Evolutionary conservation across 2,797 vertebrate genomes (phyloP), one percentile per base, ranked within the genome.

Genomic region (Enteromius radiatus): DNA sequence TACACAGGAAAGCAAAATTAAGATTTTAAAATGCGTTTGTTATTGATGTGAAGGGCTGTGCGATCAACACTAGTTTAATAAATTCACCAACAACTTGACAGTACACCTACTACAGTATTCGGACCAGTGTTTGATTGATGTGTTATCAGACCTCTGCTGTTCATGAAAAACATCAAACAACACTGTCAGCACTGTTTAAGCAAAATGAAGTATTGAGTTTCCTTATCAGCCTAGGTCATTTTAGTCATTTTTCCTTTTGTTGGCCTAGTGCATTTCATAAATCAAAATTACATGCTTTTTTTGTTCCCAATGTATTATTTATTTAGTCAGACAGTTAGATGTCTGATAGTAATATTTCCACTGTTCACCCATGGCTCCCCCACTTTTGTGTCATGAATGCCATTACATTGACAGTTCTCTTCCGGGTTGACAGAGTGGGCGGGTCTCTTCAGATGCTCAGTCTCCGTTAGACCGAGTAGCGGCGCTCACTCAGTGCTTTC

Each of bases 341-440:
- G 15, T 11, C 4, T 59, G 17, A 45, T 31, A 59, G 31, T 31
- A n/a, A 9, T 59, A n/a, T 33, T 31, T 43, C 38, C 38, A 21
- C 38, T 15, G 52, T 61, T 26, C 19, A 23, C 4, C 11, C 52
- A 43, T 31, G 15, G 47, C 12, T 78, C 1, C 26, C 31, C 10
- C 19, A 56, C 17, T 26, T 36, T 23, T 7, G 17, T 28, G 21
- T 5, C 49, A 65, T 43, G 23, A 33, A n/a, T 15, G 43, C 21
- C 41, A 38, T 41, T 31, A 3, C 31, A 54, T 11, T 76, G 36
- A 73, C 67, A 56, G 71, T 87, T 80, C 56, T 77, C 61, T 88
- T 88, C 87, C 87, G 87, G 87, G 85, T 88, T 85, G 80, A 47
- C 23, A 26, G 31, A 70, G 82, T 85, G 79, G 87, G 87, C 84